A percentile compares a stretch with the other conserved stretches of the same genome.
Evolutionary conservation across 2,113 vertebrate genomes (phyloP).

Genomic region (Myiagra hebetior): DNA sequence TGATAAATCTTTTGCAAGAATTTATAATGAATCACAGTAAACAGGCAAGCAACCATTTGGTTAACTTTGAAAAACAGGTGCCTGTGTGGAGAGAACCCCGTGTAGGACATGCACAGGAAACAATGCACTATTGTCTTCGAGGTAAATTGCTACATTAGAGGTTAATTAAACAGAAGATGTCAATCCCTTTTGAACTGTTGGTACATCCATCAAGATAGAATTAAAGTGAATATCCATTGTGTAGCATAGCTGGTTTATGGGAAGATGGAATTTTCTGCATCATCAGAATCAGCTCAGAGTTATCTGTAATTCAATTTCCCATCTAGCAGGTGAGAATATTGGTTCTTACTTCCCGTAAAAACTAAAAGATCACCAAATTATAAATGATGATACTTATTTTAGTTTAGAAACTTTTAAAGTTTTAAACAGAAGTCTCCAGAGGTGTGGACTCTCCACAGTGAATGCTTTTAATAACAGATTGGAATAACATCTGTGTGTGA

Average conservation of each 20-base stretch:
- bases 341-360: background rate
- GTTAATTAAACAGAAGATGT: background rate
- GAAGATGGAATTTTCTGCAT: background rate
- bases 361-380: background rate
- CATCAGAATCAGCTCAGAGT: background rate
- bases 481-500: background rate
- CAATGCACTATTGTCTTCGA: background rate
- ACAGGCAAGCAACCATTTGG: background rate
- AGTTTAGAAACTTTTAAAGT: background rate
- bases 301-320: background rate
- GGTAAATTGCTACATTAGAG: background rate
- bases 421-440: background rate
- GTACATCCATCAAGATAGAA: background rate
- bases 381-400: background rate
- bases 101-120: background rate
- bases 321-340: background rate
- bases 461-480: background rate
- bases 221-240: background rate
- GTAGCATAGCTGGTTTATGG: background rate
- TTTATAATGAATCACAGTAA: background rate
- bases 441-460: background rate
- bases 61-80: background rate
- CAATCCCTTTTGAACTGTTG: background rate
- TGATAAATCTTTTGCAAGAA: background rate
- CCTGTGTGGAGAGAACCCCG: background rate